Conservation (phyloP, 2,888 invertebrate species). For the Macaria notata region DNA sequence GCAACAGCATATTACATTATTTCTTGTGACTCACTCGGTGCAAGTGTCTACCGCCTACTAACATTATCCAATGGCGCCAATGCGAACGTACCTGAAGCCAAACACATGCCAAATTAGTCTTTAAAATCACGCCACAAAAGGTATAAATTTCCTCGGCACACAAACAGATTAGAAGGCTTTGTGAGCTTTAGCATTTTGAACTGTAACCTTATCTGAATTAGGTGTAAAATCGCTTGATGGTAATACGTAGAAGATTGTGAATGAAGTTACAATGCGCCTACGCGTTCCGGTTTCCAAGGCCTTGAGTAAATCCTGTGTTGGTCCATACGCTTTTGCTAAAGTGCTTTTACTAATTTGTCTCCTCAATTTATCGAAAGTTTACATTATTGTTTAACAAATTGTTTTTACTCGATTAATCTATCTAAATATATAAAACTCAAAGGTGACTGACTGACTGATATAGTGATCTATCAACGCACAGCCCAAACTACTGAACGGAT, state of each 20-base stretch:
- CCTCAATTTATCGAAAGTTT: no score
- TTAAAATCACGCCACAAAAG: neutral
- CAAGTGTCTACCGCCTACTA: slow-evolving; percentile 53
- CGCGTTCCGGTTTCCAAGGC: slow-evolving; percentile 40
- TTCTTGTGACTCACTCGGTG: slow-evolving; percentile 45
- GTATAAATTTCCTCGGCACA: neutral
- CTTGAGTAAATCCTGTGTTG: slow-evolving; percentile 44
- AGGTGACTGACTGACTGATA: no score
- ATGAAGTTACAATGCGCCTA: slow-evolving; percentile 52
- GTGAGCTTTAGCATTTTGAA: neutral
- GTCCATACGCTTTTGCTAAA: slow-evolving; percentile 16
- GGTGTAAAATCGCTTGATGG: neutral
- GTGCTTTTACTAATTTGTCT: neutral
- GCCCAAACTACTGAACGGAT: no score
- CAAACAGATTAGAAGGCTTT: slow-evolving; percentile 1
- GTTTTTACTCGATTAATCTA: no score
- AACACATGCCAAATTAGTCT: slow-evolving; percentile 6
- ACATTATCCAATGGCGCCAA: slow-evolving; percentile 46
- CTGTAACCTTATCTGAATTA: neutral
- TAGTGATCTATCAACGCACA: no score
- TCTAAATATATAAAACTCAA: no score
- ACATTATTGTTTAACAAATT: no score
- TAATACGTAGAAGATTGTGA: slow-evolving; percentile 36
- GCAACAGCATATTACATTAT: slow-evolving; percentile 28
- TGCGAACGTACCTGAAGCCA: slow-evolving; percentile 14